Base-by-base conservation (phyloP, 2,113 vertebrate genomes). In the Mormoops blainvillei region DNA sequence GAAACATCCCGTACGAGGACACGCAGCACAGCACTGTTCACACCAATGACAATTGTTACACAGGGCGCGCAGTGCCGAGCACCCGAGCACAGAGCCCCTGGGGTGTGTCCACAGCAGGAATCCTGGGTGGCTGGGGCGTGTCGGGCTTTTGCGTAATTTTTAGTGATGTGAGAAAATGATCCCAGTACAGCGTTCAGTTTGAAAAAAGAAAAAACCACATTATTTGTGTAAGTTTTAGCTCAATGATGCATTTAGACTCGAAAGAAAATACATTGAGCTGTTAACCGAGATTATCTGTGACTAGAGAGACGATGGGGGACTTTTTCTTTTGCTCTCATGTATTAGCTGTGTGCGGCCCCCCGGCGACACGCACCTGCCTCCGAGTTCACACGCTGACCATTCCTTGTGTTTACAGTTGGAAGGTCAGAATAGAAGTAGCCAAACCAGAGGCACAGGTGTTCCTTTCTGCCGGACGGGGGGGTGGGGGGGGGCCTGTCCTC, bases 81-180 rank as follows among this genome's bases (percentile, higher is more conserved):
- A 28, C 20, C n/a, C 2, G 0, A 80, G 36, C 41, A 28, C 20
- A 24, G 76, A 33, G 41, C 20, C 8, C 26, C 68, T 41, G 70
- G 10, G 2, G 13, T 7, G 3, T 1, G n/a, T 31, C 36, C n/a
- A 0, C 3, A 0, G 8, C 45, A 41, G 45, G 8, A 5, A 5
- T 5, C 1, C 45, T 4, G 0, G 15, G 0, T 22, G 15, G 41
- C 50, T 50, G 0, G 14, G 2, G 11, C 0, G 22, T 18, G 31
- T 63, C 15, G 2, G 0, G 15, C 15, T 33, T 56, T 18, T 15
- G 68, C 76, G 58, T 65, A 24, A n/a, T 38, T 45, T 16, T 26
- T 48, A 67, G 48, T 56, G 58, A 68, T 6, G 7, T 33, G 50
- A 70, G 71, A 61, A 84, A 50, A 38, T 70, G n/a, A 31, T 20